phyloP scores from a whole-genome alignment of 2,113 vertebrate genomes.

The Marmota monax region DNA sequence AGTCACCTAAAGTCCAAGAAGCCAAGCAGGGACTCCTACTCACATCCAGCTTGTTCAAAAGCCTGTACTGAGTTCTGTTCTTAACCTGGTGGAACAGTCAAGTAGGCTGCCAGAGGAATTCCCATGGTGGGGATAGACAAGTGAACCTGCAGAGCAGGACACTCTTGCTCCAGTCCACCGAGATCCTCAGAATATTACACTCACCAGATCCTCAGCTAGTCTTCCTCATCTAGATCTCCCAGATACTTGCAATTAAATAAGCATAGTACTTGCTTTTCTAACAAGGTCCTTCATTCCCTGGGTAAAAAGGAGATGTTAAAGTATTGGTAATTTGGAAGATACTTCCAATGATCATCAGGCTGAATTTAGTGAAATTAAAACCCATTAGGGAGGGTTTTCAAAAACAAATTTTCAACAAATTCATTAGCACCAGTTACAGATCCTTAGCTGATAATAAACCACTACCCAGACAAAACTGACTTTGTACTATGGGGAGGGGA shows the following conservation, averaged over 20 bases:
- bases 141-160: not conserved
- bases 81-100: not conserved
- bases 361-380: constrained; percentile 57
- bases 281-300: not conserved
- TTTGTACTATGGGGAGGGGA: not conserved
- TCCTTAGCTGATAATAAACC: not conserved
- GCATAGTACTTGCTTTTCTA: not conserved
- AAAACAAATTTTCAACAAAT: constrained; percentile 51
- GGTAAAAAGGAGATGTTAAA: constrained; percentile 11
- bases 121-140: too few species aligned
- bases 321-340: constrained; percentile 28
- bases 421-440: constrained; percentile 3
- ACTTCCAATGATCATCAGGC: constrained; percentile 17
- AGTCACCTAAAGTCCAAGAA: not conserved
- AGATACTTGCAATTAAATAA: constrained; percentile 9
- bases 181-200: not conserved
- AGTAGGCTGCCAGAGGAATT: not conserved
- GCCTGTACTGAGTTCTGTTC: not conserved
- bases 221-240: not conserved
- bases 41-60: not conserved
- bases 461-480: not conserved
- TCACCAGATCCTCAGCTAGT: not conserved
- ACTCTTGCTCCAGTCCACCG: not conserved
- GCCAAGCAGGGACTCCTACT: not conserved
- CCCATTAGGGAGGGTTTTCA: constrained; percentile 25